Evolutionary conservation across 2,888 invertebrate species (phyloP), one percentile per base, ranked within the genome.

Genomic region (Tryphoninae sp.): DNA sequence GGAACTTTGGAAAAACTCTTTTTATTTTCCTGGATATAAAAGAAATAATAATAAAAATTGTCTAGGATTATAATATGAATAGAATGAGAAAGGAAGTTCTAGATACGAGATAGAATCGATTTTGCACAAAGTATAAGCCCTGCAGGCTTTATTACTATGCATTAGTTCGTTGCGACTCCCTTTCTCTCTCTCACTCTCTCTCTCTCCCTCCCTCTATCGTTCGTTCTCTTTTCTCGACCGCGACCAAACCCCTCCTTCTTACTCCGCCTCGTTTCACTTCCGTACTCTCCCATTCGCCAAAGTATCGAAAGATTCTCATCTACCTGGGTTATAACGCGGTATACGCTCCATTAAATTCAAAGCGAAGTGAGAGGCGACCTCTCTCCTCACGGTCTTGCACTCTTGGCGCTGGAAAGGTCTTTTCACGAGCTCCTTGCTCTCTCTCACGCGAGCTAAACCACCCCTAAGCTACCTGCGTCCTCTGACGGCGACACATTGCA

Each of bases 261-360:
- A 51, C 23, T 16, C 26, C 26, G 26, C 7, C 26, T 22, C 26
- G 16, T 55, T 55, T 55, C 9, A 55, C 55, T 55, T 16, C 55
- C 16, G 55, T 23, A 16, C 26, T 19, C 23, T 22, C 40, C 33
- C 58, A 26, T 81, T 58, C 58, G 42, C 73, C 75, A 72, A 78
- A 76, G 75, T 67, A 82, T 82, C 82, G 78, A 78, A 73, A 82
- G 78, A 82, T 75, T 71, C 62, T 55, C 82, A 82, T 80, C 79
- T 80, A 65, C 42, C n/a, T 59, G 42, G 51, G 40, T 69, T 69
- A 62, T 59, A 58, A 58, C 62, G 53, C 61, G 68, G 40, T 55
- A 72, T 68, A 64, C 51, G 73, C 82, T 82, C 73, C 73, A 74
- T 82, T 77, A 82, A 82, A 80, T 59, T 75, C 80, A 65, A 80